Conservation (phyloP, 2,113 vertebrate species). For the Lycaon pictus region DNA sequence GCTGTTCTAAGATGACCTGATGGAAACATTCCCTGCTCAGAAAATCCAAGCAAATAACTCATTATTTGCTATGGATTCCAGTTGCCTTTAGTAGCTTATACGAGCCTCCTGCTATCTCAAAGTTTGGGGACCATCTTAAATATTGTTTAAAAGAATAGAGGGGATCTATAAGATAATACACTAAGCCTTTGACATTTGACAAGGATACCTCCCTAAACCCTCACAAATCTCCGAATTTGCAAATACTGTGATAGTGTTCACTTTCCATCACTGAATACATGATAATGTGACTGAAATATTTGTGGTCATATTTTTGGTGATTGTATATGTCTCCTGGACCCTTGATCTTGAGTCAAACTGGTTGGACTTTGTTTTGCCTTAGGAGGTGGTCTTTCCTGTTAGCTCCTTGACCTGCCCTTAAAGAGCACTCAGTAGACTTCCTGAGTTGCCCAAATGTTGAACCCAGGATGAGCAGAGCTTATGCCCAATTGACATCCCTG, state of each 20-base stretch:
- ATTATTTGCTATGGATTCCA: constrained; percentile 72
- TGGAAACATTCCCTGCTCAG: not conserved
- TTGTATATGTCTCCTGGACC: not conserved
- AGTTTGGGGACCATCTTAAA: constrained; percentile 56
- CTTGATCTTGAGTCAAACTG: not conserved
- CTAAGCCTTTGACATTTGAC: constrained; percentile 54
- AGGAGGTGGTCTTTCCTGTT: not conserved
- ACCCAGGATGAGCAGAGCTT: not conserved
- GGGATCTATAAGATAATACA: constrained; percentile 24
- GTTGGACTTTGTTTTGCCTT: constrained; percentile 4
- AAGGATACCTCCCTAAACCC: constrained; percentile 28
- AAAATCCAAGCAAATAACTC: constrained; percentile 68
- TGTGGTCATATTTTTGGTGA: not conserved
- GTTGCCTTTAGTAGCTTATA: constrained; percentile 55
- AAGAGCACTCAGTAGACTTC: not conserved
- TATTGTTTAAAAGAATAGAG: constrained; percentile 52
- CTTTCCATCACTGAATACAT: not conserved
- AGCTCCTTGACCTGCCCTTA: not conserved
- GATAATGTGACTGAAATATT: constrained; percentile 39
- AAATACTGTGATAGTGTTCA: constrained; percentile 12
- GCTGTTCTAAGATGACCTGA: constrained; percentile 39
- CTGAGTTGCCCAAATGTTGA: constrained; percentile 18
- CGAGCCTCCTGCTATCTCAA: not conserved
- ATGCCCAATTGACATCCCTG: not conserved
- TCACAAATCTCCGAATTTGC: constrained; percentile 57